Evolutionary conservation across 2,888 invertebrate species (phyloP).

Genomic region (Cerastis rubricosa): DNA sequence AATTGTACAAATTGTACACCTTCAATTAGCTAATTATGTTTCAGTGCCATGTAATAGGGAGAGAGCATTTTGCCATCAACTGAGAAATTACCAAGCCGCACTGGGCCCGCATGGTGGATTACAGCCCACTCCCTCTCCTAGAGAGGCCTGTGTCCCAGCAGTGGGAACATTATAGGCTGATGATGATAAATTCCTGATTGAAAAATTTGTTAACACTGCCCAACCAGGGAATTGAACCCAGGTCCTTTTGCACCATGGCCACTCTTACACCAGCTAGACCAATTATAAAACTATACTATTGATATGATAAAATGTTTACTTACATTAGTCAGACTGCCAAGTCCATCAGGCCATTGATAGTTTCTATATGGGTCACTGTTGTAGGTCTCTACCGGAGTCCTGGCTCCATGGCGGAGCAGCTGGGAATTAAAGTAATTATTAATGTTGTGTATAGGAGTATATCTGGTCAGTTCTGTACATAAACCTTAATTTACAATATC

Average conservation of each 20-base stretch:
- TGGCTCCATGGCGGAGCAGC: slow-evolving; percentile 96
- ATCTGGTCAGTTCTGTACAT: background rate
- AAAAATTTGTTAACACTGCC: background rate
- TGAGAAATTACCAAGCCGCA: too few species aligned
- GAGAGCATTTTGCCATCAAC: background rate
- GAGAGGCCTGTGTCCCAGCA: too few species aligned
- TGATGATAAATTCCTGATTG: background rate
- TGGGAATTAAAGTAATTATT: slow-evolving; percentile 78
- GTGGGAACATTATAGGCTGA: too few species aligned
- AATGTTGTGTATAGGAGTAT: background rate
- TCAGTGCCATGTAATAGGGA: background rate
- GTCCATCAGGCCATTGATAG: slow-evolving; percentile 95
- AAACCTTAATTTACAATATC: background rate
- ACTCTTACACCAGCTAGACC: background rate
- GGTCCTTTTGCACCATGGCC: background rate
- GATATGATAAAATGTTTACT: slow-evolving; percentile 65
- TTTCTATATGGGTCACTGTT: slow-evolving; percentile 95
- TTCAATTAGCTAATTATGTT: too few species aligned
- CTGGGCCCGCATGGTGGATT: too few species aligned
- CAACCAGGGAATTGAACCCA: background rate
- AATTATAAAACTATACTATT: background rate
- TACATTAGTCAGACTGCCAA: slow-evolving; percentile 95
- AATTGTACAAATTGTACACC: too few species aligned
- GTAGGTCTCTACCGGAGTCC: slow-evolving; percentile 94
- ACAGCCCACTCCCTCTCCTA: too few species aligned